Base-by-base conservation (phyloP, 2,888 invertebrate genomes). In the Cenopis cana region DNA sequence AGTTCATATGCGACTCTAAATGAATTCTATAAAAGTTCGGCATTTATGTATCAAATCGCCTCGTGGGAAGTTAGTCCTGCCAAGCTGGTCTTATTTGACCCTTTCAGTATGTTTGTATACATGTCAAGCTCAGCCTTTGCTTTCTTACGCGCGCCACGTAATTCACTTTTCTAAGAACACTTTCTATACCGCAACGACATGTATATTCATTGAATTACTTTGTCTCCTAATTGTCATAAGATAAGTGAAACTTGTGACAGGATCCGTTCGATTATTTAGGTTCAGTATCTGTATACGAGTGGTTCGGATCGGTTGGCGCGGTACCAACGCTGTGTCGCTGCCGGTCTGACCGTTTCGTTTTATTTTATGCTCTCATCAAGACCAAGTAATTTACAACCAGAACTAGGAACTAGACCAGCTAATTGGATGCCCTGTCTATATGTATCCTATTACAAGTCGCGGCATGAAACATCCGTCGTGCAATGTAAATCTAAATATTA, bases 341-440 rank as follows among this genome's bases (percentile, higher is more conserved):
- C 81, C 84, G 78, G 81, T 82, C 79, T 85, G 86, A 83, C 87
- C 88, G 81, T 89, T 89, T 81, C 81, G 81, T 90, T 91, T 91
- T 90, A 90, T 91, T 92, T 90, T 88, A 91, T 87, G 85, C 82
- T 86, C 86, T 89, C 90, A 89, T 90, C 89, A 88, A 87, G 84
- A 87, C 85, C 79, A 82, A 82, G 82, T 75, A 84, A 85, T 85
- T 87, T 85, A 86, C 82, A 76, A 78, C 76, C 74, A 68, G 73
- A 76, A 75, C 75, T 73, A 75, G 75, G 77, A 78, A 79, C 76
- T 76, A 75, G 75, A 76, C 75, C 66, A 68, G 69, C 72, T 74
- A 75, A 76, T 73, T 76, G 74, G 72, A 74, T 60, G 52, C 69
- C 62, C 65, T 54, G 60, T 38, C 61, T 66, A 67, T 67, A 36